Conservation (phyloP, 2,888 invertebrate species). For the Griposia aprilina region DNA sequence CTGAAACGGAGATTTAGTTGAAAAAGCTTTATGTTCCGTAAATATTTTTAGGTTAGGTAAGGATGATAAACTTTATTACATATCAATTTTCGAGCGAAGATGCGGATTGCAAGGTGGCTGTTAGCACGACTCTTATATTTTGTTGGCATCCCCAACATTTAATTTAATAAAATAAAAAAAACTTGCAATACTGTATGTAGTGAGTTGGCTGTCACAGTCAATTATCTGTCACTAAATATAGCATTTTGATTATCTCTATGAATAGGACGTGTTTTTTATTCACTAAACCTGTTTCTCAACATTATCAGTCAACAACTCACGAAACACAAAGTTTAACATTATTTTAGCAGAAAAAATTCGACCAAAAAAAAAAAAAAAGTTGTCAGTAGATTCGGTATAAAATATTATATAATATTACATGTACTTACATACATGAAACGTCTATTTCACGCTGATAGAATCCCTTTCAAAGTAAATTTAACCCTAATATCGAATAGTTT, state of each 20-base stretch:
- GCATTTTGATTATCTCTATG: no score
- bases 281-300: background rate
- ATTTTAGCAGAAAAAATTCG: background rate
- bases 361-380: background rate
- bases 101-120: no score
- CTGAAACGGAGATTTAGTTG: constrained; percentile 15
- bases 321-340: background rate
- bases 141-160: background rate
- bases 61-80: background rate
- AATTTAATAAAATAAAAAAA: background rate
- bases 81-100: background rate
- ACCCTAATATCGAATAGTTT: constrained; percentile 26
- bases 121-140: background rate
- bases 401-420: background rate
- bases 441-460: constrained; percentile 5
- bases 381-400: background rate
- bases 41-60: background rate
- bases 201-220: background rate
- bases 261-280: background rate
- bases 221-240: background rate
- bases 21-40: background rate
- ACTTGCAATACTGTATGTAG: background rate
- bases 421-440: background rate
- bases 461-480: constrained; percentile 14
- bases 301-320: background rate